These are phyloP conservation scores for Cephus pulcher DNA, from an alignment of 2,888 invertebrate species.

Conservation along the genomic window DNA sequence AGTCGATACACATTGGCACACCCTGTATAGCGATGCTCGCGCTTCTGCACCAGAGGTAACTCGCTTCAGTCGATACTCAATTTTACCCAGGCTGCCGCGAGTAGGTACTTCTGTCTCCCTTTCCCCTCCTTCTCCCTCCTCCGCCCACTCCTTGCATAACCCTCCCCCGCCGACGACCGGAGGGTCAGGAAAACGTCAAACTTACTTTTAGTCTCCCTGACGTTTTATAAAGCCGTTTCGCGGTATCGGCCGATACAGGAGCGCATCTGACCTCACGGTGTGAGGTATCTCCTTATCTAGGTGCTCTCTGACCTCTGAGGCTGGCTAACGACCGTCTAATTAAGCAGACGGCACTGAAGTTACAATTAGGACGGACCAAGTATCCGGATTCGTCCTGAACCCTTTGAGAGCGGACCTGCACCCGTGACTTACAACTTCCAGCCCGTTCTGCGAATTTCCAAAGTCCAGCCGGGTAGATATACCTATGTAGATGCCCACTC, in stretches of 20 bases:
- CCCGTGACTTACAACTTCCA: not conserved
- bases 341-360: not conserved
- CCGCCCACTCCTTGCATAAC: too few relatives aligned
- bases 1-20: not conserved
- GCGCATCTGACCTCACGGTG: not conserved
- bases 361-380: not conserved
- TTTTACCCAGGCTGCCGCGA: not conserved
- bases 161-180: not conserved
- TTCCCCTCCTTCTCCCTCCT: too few relatives aligned
- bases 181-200: not conserved
- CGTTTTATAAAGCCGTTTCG: not conserved
- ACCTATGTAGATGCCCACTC: not conserved
- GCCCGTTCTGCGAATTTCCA: not conserved
- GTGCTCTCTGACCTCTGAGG: not conserved
- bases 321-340: not conserved
- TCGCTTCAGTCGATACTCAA: not conserved
- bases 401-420: conserved; percentile 41
- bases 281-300: not conserved
- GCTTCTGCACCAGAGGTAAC: not conserved
- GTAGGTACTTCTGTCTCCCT: not conserved
- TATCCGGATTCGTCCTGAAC: conserved; percentile 26
- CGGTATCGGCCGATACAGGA: not conserved
- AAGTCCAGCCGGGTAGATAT: not conserved
- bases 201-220: not conserved
- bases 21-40: not conserved